These are phyloP conservation scores for Meloidogyne hapla DNA, from an alignment of 1,140 invertebrate species.

Conservation along the genomic window DNA sequence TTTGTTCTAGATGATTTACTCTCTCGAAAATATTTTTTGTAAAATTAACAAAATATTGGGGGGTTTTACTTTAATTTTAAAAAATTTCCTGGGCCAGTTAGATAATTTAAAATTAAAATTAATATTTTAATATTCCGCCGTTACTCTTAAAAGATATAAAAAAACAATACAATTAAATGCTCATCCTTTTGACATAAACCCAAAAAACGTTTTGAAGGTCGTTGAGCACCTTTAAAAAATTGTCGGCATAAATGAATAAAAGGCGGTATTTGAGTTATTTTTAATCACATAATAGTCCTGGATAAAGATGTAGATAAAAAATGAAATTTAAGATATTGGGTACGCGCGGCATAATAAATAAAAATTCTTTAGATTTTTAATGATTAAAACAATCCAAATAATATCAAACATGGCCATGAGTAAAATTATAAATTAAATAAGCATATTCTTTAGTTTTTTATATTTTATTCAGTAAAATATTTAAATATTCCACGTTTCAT, in stretches of 20 bases:
- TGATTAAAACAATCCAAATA: too few relatives aligned
- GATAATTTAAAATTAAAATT: neutral
- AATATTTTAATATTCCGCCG: neutral
- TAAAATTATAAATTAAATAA: too few relatives aligned
- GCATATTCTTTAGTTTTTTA: too few relatives aligned
- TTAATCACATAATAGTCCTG: neutral
- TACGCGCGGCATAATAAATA: neutral
- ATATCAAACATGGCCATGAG: too few relatives aligned
- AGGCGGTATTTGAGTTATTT: neutral
- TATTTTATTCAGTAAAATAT: too few relatives aligned
- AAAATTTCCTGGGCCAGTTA: neutral
- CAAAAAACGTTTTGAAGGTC: slow-evolving; percentile 2
- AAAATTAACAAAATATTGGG: too few relatives aligned
- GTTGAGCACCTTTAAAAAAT: neutral
- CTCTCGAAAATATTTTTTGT: too few relatives aligned
- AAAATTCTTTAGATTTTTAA: too few relatives aligned
- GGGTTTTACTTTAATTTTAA: too few relatives aligned
- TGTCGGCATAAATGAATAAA: neutral
- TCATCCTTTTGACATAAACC: neutral
- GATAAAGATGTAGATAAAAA: neutral
- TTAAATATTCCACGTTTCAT: too few relatives aligned
- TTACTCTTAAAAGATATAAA: neutral
- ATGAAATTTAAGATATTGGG: neutral
- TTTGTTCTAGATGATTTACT: too few relatives aligned
- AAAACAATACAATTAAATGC: slow-evolving; percentile 4